phyloP scores from a whole-genome alignment of 1,140 invertebrate species.

The Lethrus apterus region DNA sequence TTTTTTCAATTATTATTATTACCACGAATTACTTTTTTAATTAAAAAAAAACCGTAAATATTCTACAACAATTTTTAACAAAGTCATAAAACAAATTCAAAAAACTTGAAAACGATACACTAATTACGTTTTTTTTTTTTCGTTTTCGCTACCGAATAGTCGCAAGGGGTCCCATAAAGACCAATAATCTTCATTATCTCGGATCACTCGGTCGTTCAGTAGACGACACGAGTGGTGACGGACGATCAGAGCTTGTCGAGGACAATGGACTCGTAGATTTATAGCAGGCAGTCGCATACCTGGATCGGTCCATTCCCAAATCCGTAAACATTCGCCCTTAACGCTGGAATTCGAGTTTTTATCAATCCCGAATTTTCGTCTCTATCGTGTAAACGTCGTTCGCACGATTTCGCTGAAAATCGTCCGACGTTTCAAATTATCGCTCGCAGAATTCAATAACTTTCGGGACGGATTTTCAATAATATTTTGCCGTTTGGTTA shows the following conservation, averaged over 20 bases:
- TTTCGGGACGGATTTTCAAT: too few species aligned
- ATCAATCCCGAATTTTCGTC: conserved; percentile 19
- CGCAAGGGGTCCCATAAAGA: conserved; percentile 9
- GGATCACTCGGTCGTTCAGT: conserved; percentile 8
- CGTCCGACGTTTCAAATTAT: not conserved
- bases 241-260: conserved; percentile 4
- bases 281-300: conserved; percentile 28
- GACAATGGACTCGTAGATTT: conserved; percentile 20
- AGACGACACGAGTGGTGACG: conserved; percentile 9
- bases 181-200: conserved; percentile 13
- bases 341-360: conserved; percentile 25
- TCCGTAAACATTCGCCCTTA: conserved; percentile 28
- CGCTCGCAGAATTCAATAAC: too few species aligned
- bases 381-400: conserved; percentile 16
- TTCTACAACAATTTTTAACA: too few species aligned
- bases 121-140: too few species aligned
- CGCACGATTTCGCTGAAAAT: too few species aligned
- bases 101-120: too few species aligned
- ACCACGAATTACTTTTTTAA: too few species aligned
- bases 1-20: too few species aligned
- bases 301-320: conserved; percentile 30
- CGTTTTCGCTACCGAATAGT: too few species aligned
- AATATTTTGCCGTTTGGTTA: too few species aligned
- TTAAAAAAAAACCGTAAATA: too few species aligned
- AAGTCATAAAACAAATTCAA: too few species aligned